Evolutionary conservation across 2,888 invertebrate genomes (phyloP).

Genomic region (Bibio marci): DNA sequence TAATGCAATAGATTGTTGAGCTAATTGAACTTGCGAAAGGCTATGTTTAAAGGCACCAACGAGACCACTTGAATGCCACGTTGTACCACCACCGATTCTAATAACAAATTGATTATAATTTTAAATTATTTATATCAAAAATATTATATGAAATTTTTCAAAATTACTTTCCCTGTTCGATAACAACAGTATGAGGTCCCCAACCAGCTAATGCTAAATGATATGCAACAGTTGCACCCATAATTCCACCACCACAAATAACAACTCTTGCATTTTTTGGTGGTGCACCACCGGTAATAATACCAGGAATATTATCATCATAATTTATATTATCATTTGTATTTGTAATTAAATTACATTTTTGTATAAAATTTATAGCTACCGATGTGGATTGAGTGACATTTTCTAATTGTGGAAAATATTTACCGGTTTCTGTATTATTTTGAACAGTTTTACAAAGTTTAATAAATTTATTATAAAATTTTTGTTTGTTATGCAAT

Average conservation of each 20-base stretch:
- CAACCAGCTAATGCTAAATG: slow-evolving; percentile 70
- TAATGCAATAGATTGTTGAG: slow-evolving; percentile 56
- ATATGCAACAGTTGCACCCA: slow-evolving; percentile 85
- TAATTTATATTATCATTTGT: too few relatives aligned
- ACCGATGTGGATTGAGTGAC: too few relatives aligned
- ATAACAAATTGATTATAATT: slow-evolving; percentile 10
- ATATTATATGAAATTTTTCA: slow-evolving; percentile 1
- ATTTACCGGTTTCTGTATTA: too few relatives aligned
- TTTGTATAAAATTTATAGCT: too few relatives aligned
- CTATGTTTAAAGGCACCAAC: slow-evolving; percentile 76
- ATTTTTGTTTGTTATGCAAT: too few relatives aligned
- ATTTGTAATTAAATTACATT: too few relatives aligned
- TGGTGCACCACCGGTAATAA: neutral
- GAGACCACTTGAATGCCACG: slow-evolving; percentile 63
- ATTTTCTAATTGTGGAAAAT: too few relatives aligned
- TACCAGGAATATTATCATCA: too few relatives aligned
- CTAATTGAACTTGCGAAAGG: slow-evolving; percentile 59
- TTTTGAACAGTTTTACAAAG: too few relatives aligned
- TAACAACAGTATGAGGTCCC: slow-evolving; percentile 60
- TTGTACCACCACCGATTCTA: slow-evolving; percentile 61
- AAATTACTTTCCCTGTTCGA: slow-evolving; percentile 82
- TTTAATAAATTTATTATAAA: too few relatives aligned
- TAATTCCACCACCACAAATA: slow-evolving; percentile 82
- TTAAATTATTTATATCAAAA: slow-evolving; percentile 3
- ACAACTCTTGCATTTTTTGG: slow-evolving; percentile 53